Percentiles rank a stretch among this genome's conserved stretches.
phyloP scores from a whole-genome alignment of 2,113 vertebrate genomes.

The Podarcis raffonei region DNA sequence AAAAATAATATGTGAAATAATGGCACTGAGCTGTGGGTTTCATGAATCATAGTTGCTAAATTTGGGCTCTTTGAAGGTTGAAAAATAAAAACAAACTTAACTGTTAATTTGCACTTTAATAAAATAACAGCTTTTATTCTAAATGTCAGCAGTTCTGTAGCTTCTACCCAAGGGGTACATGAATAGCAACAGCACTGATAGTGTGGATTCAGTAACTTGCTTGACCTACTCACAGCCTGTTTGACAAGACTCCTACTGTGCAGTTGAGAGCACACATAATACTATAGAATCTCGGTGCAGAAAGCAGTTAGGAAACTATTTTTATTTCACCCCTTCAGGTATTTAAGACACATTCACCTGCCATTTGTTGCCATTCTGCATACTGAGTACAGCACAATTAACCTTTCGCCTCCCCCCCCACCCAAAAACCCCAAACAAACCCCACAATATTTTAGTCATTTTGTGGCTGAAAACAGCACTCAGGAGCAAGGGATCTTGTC shows the following conservation, averaged over 20 bases:
- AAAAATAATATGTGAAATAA: constrained; percentile 68
- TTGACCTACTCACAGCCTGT: constrained; percentile 68
- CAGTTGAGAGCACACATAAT: constrained; percentile 78
- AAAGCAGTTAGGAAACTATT: constrained; percentile 83
- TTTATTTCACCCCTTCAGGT: constrained; percentile 78
- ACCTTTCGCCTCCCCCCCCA: constrained; percentile 61
- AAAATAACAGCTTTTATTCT: constrained; percentile 81
- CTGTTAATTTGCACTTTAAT: constrained; percentile 77
- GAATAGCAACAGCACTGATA: constrained; percentile 75
- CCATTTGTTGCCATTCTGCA: constrained; percentile 82
- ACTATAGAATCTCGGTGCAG: constrained; percentile 76
- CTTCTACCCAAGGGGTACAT: constrained; percentile 77
- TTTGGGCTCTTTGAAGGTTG: constrained; percentile 73
- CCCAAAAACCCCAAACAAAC: constrained; percentile 9
- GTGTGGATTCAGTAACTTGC: constrained; percentile 71
- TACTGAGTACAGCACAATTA: constrained; percentile 77
- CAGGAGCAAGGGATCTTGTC: constrained; percentile 58
- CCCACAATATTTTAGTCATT: constrained; percentile 62
- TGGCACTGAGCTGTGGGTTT: constrained; percentile 72
- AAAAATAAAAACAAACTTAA: constrained; percentile 76
- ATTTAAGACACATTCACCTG: constrained; percentile 81
- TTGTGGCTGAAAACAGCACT: constrained; percentile 77
- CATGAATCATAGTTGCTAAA: constrained; percentile 70
- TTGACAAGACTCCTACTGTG: constrained; percentile 80
- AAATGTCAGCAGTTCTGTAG: constrained; percentile 77